phyloP scores from a whole-genome alignment of 2,888 invertebrate species.

The Nemapogon koenigi region DNA sequence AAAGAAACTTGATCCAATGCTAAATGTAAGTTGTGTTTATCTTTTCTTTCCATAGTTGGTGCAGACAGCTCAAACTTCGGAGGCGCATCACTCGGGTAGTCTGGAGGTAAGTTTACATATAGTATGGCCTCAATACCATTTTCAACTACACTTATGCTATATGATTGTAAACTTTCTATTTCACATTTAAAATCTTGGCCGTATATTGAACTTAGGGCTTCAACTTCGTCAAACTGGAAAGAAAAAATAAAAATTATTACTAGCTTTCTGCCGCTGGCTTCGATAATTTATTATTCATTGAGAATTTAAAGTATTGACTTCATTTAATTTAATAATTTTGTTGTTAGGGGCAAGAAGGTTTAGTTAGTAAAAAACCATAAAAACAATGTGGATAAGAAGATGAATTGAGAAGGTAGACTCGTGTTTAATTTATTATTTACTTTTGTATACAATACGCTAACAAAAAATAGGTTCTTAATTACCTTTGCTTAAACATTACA shows the following conservation, averaged over 20 bases:
- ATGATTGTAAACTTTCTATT: constrained; percentile 59
- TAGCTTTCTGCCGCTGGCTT: too few species aligned
- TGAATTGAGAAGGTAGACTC: too few species aligned
- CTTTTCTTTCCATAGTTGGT: constrained; percentile 69
- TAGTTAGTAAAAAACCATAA: too few species aligned
- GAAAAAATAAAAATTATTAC: too few species aligned
- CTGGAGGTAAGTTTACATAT: constrained; percentile 68
- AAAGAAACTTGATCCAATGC: constrained; percentile 70
- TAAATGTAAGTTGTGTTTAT: constrained; percentile 61
- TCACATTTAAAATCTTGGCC: constrained; percentile 71
- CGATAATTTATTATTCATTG: too few species aligned
- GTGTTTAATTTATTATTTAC: too few species aligned
- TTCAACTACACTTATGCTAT: constrained; percentile 64
- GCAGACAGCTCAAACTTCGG: constrained; percentile 76
- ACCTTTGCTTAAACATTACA: too few species aligned
- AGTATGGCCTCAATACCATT: constrained; percentile 58
- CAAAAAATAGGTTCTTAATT: constrained; percentile 5
- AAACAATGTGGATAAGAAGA: too few species aligned
- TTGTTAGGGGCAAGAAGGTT: too few species aligned
- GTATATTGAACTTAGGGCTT: constrained; percentile 76
- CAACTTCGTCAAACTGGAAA: constrained; percentile 71
- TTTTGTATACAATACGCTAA: too few species aligned
- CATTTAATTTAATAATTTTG: too few species aligned
- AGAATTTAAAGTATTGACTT: too few species aligned
- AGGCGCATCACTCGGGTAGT: constrained; percentile 70